Base-by-base conservation (phyloP, 2,113 vertebrate species). In the Sorex araneus region DNA sequence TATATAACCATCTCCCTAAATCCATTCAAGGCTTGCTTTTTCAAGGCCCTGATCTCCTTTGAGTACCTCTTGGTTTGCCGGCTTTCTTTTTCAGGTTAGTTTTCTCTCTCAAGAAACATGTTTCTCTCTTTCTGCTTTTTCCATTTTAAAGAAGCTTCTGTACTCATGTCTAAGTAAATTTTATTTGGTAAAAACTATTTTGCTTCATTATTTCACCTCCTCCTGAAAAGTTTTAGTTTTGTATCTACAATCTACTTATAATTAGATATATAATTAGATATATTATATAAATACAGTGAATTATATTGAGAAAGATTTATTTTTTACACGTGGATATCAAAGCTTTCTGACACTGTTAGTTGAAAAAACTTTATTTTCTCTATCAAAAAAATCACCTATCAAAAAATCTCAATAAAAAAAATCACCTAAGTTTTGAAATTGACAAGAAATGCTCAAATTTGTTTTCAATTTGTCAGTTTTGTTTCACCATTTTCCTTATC, bases 341-440 rank as follows among this genome's bases (percentile, higher is more conserved):
- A 43, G 70, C 1, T 34, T 76, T 77, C 11, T 27, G 66, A 50
- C 28, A 89, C 19, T 4, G 66, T 66, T 83, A 57, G 3, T 87
- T 81, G n/a, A 84, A 85, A 85, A 76, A 3, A 15, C 54, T 43
- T 25, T 67, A 7, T 3, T 54, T 93, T 67, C 66, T 67, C 19
- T 88, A 45, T 28, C 79, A 47, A 47, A 47, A 7, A 74, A 87
- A 57, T 50, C 74, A 3, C 4, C n/a, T n/a, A n/a, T n/a, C n/a
- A n/a, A n/a, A n/a, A n/a, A n/a, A n/a, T n/a, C n/a, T n/a, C n/a
- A n/a, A n/a, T n/a, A n/a, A n/a, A n/a, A n/a, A n/a, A n/a, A n/a
- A n/a, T n/a, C n/a, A n/a, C n/a, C n/a, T n/a, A n/a, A n/a, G n/a
- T 60, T 93, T 78, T 78, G 57, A 8, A 81, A 36, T 40, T 13